A percentile compares a stretch with the other conserved stretches of the same genome.
These are phyloP conservation scores for Vombatus ursinus DNA, from an alignment of 2,113 vertebrate species.

Conservation along the genomic window DNA sequence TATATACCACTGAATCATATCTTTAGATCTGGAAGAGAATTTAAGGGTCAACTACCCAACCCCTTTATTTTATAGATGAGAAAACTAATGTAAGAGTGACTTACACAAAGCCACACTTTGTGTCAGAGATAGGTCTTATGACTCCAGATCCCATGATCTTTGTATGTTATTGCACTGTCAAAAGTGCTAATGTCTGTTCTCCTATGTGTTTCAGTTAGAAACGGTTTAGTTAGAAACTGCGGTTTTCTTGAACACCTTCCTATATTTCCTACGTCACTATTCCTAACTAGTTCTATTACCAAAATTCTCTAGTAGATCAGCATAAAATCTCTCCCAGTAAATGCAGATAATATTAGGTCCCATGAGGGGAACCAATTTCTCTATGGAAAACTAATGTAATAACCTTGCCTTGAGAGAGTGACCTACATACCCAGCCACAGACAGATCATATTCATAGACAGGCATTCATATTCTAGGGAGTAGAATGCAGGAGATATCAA, in stretches of 20 bases:
- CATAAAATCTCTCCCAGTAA: background rate
- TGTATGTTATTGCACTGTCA: background rate
- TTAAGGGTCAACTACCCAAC: background rate
- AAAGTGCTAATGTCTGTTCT: background rate
- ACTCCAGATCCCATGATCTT: background rate
- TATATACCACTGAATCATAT: background rate
- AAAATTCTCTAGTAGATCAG: background rate
- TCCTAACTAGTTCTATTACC: background rate
- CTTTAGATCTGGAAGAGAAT: background rate
- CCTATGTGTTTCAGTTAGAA: background rate
- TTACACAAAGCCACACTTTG: background rate
- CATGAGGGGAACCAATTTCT: background rate
- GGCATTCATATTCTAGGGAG: background rate
- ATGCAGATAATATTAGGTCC: background rate
- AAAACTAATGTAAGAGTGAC: background rate
- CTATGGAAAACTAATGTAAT: background rate
- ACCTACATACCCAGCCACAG: background rate
- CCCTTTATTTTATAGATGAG: background rate
- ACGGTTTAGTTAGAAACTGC: background rate
- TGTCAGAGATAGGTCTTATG: background rate
- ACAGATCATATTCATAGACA: background rate
- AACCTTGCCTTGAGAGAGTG: background rate
- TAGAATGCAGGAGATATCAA: background rate
- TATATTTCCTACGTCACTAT: background rate
- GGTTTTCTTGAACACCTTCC: background rate